A percentile compares a stretch with the other conserved stretches of the same genome.
phyloP scores from a whole-genome alignment of 2,113 vertebrate genomes.

The Cricetomys ansorgei region DNA sequence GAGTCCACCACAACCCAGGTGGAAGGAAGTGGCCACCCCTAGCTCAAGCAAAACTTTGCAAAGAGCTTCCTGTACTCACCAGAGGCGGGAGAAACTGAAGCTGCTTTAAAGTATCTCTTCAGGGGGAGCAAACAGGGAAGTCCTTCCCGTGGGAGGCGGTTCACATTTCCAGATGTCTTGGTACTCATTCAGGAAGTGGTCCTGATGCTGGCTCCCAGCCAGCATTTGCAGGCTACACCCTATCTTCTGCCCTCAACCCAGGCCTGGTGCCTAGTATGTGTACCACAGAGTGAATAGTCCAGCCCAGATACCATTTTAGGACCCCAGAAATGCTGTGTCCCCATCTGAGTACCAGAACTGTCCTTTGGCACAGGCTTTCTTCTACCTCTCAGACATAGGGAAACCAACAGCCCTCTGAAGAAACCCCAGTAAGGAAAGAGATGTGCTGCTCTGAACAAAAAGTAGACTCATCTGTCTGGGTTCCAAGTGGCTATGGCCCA shows the following conservation, averaged over 20 bases:
- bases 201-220: neutral
- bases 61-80: neutral
- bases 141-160: neutral
- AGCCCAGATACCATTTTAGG: rapidly evolving
- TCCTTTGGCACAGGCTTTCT: neutral
- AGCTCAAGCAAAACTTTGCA: neutral
- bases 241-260: neutral
- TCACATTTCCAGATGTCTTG: neutral
- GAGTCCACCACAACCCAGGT: no score
- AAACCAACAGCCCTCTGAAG: neutral
- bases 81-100: neutral
- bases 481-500: neutral
- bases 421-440: neutral
- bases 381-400: neutral
- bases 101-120: neutral
- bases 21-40: neutral
- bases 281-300: rapidly evolving
- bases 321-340: neutral
- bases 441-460: neutral
- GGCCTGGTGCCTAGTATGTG: neutral
- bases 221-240: neutral
- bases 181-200: neutral
- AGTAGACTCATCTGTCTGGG: rapidly evolving
- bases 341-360: neutral
- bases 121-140: neutral